phyloP scores from a whole-genome alignment of 2,797 vertebrate genomes.

The Oryzias sinensis region DNA sequence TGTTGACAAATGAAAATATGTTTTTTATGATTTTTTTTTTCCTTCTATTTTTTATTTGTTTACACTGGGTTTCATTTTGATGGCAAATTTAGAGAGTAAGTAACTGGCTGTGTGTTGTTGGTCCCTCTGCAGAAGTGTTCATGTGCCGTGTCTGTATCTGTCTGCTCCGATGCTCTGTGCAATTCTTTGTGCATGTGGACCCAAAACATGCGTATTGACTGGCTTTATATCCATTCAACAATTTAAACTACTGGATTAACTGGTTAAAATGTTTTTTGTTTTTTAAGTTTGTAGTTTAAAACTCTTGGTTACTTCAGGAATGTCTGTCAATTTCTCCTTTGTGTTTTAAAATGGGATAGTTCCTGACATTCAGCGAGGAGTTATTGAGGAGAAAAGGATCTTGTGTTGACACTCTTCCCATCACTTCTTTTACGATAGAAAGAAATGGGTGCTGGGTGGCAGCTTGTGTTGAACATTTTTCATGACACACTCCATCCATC shows the following conservation, averaged over 20 bases:
- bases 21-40: constrained; percentile 60
- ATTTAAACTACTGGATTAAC: not conserved
- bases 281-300: constrained; percentile 4
- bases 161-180: constrained; percentile 62
- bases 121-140: constrained; percentile 58
- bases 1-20: constrained; percentile 50
- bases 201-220: constrained; percentile 49
- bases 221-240: constrained; percentile 39
- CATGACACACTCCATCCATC: constrained; percentile 61
- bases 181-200: constrained; percentile 58
- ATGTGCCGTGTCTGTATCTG: constrained; percentile 62
- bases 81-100: constrained; percentile 82
- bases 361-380: not conserved
- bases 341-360: not conserved
- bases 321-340: not conserved
- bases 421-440: not conserved
- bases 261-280: not conserved
- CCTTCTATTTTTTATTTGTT: constrained; percentile 54
- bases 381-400: not conserved
- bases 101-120: constrained; percentile 67
- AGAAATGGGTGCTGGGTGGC: constrained; percentile 1
- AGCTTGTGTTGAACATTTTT: constrained; percentile 38
- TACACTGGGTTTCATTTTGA: constrained; percentile 76
- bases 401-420: constrained; percentile 1
- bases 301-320: not conserved